Percentiles rank a stretch among this genome's conserved stretches.
phyloP scores from a whole-genome alignment of 1,140 invertebrate genomes.

The Drosophila kurseongensis region DNA sequence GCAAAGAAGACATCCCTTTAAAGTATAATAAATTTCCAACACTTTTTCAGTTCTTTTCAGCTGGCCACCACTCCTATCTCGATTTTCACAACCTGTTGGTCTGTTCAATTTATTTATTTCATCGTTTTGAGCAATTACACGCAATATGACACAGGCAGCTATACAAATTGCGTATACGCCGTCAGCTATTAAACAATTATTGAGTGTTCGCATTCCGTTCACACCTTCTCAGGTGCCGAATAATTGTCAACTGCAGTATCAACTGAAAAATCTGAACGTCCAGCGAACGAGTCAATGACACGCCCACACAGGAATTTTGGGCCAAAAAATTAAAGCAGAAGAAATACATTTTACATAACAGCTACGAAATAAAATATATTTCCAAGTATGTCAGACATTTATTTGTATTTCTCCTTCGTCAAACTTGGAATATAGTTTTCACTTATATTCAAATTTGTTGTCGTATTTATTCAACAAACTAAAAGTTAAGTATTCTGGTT shows the following conservation, averaged over 20 bases:
- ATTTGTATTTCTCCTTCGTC: no score
- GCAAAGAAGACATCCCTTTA: constrained; percentile 18
- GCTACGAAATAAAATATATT: not conserved
- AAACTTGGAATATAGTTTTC: no score
- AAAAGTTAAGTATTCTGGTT: not conserved
- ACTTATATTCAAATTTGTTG: not conserved
- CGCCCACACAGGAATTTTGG: constrained; percentile 18
- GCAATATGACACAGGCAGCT: constrained; percentile 29
- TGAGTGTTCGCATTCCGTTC: constrained; percentile 11
- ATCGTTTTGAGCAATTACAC: constrained; percentile 11
- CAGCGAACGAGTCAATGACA: constrained; percentile 36
- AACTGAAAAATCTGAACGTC: not conserved
- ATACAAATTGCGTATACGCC: constrained; percentile 49
- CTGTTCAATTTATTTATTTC: constrained; percentile 13
- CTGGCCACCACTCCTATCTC: no score
- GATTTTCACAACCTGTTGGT: constrained; percentile 10
- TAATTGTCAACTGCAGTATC: constrained; percentile 35
- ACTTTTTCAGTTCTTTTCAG: no score
- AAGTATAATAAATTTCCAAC: constrained; percentile 26
- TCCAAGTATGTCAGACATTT: not conserved
- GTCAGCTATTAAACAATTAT: constrained; percentile 22
- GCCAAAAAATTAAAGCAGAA: not conserved
- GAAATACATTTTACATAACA: not conserved
- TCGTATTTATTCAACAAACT: not conserved
- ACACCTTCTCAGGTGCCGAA: constrained; percentile 16